Evolutionary conservation across 1,140 invertebrate species (phyloP), one percentile per base, ranked within the genome.

Genomic region (Meloidogyne hapla): DNA sequence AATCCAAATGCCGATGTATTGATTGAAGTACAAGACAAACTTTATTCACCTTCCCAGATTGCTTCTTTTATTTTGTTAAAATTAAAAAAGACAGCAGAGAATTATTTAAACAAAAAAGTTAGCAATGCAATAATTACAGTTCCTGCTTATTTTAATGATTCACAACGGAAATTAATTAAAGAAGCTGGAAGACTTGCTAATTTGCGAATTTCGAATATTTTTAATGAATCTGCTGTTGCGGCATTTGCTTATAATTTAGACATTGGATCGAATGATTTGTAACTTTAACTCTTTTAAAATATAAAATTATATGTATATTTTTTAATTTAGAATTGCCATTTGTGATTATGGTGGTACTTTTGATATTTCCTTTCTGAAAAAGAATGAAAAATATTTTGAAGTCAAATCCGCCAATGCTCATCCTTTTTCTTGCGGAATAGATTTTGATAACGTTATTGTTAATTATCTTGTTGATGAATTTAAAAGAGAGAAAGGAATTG

Each of bases 1-100:
- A 12, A 8, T 42, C 94, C 94, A 1, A 99, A 99, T 90, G 96
- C 97, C n/a, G 97, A 99, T 90, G 97, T 96, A 45, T 99, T 97
- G 97, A 92, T 99, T 13, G 93, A 98, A 89, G 92, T 91, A 81
- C 93, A 97, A 88, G 94, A 94, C 18, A 96, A 96, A 89, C 90
- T 94, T 83, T 96, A 96, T 86, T 95, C 94, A 1, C 95, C 95
- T 28, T 94, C 93, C 88, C 94, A 97, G 89, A 92, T 98, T 84
- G 95, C 94, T 76, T 94, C 94, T 23, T 96, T 96, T 89, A 91
- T 95, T 18, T 89, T 97, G 0, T 92, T 92, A 80, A 96, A 97
- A 89, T 96, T 97, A 94, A 96, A 94, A 88, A 94, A 96, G 90
- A 96, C 94, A 1, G 94, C 95, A 28, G 94, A 96, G 82, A 91